Base-by-base conservation (phyloP, 2,888 invertebrate species). In the Entomobrya multifasciata region DNA sequence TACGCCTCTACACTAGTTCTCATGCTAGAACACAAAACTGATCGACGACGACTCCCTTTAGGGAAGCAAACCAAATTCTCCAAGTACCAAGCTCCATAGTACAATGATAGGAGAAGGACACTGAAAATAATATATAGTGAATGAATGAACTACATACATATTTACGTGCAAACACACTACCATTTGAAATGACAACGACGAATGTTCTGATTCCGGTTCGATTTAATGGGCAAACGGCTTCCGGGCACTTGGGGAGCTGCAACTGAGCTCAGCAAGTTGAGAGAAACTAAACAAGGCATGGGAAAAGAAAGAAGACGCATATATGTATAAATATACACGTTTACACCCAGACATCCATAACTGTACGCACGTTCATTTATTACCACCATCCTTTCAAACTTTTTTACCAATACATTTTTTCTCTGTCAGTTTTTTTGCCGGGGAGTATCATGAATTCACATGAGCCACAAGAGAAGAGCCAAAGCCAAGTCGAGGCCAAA, bases 181-280 rank as follows among this genome's bases (percentile, higher is more conserved):
- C 20, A 4, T 44, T 47, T 41, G 44, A 41, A 70, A 70, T 36
- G 30, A 65, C 36, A 70, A 44, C 10, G 47, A 70, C 47, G 70
- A 86, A 83, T 85, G 81, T 88, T 57, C 86, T 72, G 80, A 79
- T 74, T 74, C 79, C 86, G 79, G 79, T 86, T 85, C 85, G 80
- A 85, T 88, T 85, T 88, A 88, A 88, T 88, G 88, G 88, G 74
- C 79, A 88, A 85, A 88, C 85, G 80, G 88, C 88, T 88, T 85
- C 85, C 85, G 88, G 88, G 81, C 88, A 88, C 60, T 77, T 80
- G 72, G 86, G 86, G 76, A 80, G 47, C 62, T 25, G 62, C 62
- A 62, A 78, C 78, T 62, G 78, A 78, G 78, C 49, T 78, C 47
- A 78, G 47, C 78, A 62, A 25, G 52, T 76, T 52, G 36, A 55